Percentiles rank a stretch among this genome's conserved stretches.
Conservation (phyloP, 2,113 vertebrate species). For the Catagonus wagneri region DNA sequence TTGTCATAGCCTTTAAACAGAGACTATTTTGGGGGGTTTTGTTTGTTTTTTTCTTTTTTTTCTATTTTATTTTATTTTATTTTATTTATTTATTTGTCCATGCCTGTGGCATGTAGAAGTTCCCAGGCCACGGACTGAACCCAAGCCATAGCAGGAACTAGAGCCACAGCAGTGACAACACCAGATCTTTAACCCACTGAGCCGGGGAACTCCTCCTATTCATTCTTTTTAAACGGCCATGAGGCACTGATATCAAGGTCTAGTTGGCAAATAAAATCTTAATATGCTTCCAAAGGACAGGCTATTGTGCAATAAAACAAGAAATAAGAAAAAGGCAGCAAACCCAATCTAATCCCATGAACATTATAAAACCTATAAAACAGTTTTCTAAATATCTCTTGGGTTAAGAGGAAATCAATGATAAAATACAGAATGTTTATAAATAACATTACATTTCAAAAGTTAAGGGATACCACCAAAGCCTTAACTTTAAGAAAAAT, state of each 20-base stretch:
- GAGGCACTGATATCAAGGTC: not conserved
- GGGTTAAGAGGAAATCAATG: not conserved
- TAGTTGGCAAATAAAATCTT: slow-evolving; percentile 3
- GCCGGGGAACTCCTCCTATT: too few species aligned
- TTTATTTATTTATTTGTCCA: too few species aligned
- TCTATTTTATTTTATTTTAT: too few species aligned
- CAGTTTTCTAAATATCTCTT: not conserved
- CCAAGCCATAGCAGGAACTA: too few species aligned
- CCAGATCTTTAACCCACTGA: too few species aligned
- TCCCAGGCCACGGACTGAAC: too few species aligned
- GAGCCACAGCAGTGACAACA: too few species aligned
- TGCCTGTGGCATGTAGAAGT: too few species aligned
- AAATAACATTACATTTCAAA: not conserved
- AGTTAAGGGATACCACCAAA: not conserved
- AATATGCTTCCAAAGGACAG: not conserved
- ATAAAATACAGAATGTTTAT: not conserved
- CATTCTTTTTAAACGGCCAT: not conserved
- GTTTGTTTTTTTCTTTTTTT: too few species aligned
- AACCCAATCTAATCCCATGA: not conserved
- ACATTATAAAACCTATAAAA: not conserved
- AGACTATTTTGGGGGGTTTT: not conserved
- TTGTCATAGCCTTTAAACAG: not conserved
- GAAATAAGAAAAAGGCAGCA: not conserved
- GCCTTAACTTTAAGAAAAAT: not conserved
- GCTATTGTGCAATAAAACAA: not conserved